Base-by-base conservation (phyloP, 2,113 vertebrate genomes). In the Epinephelus lanceolatus region DNA sequence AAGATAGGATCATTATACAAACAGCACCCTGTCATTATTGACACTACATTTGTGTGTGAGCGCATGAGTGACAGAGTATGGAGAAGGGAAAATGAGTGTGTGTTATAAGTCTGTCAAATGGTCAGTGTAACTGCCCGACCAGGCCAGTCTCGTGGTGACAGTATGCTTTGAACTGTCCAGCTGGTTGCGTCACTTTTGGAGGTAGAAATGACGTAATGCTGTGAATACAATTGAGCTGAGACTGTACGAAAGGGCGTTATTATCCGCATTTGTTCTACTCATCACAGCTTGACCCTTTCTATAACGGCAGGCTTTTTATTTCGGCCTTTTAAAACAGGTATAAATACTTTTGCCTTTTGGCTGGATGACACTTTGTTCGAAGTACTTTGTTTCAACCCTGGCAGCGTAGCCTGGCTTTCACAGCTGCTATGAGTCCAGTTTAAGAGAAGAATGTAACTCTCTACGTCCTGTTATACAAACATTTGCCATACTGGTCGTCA, bases 1-100 rank as follows among this genome's bases (percentile, higher is more conserved):
- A 62, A 85, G 89, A 93, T 92, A 90, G 62, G 71, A 93, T 93
- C 90, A 67, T 83, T 86, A 86, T 47, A 88, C 90, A 93, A 87
- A 90, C 90, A 84, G 68, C 52, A 45, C 55, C 57, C 86, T 83
- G 85, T 78, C 85, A 83, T 89, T 86, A 85, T 90, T 89, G 85
- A 90, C 82, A 79, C 45, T 18, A 52, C 15, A 40, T 80, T 67
- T 83, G 83, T 81, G 86, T 73, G 90, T 70, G 72, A 74, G 77
- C 73, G 66, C 14, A 33, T 45, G 68, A 65, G 74, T 76, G 85
- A 61, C 76, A 83, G 40, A 60, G n/a, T 6, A 62, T 6, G 47
- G 51, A 57, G 68, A 71, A 62, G 62, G 37, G 15, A 80, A 56
- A 30, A 61, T 15, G 37, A 60, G 49, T 53, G 56, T 63, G 42